Evolutionary conservation across 2,113 vertebrate genomes (phyloP).

Genomic region (Brienomyrus longianalis): DNA sequence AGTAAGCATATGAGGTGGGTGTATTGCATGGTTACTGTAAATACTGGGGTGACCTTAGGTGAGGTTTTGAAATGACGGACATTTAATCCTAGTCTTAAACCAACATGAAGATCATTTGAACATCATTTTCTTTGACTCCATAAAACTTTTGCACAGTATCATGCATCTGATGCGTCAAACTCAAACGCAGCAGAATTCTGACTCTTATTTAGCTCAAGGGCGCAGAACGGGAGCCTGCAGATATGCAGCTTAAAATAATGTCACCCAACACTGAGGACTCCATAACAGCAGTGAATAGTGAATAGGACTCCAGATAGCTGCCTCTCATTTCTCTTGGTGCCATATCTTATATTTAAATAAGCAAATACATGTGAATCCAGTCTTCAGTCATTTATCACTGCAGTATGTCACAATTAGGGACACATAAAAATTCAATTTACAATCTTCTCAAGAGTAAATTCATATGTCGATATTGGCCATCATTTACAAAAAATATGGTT

Average conservation of each 20-base stretch:
- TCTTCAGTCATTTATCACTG: background rate
- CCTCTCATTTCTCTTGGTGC: background rate
- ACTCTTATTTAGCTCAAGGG: background rate
- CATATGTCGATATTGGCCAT: background rate
- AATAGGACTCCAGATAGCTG: background rate
- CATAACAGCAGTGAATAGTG: background rate
- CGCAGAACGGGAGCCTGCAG: background rate
- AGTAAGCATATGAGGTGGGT: background rate
- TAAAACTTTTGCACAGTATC: background rate
- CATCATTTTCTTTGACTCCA: background rate
- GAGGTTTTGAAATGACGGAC: background rate
- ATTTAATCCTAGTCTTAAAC: background rate
- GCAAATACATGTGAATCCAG: background rate
- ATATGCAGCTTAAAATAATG: background rate
- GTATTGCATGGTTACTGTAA: background rate
- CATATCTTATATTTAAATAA: background rate
- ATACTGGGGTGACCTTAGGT: background rate
- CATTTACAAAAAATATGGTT: background rate
- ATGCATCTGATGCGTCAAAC: background rate
- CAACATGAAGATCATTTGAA: background rate
- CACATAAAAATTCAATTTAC: background rate
- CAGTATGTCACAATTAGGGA: background rate
- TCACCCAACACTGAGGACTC: background rate
- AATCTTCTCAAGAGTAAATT: background rate
- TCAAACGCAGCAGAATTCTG: background rate